Evolutionary conservation across 2,888 invertebrate genomes (phyloP).

Genomic region (Drosophila nigricruria): DNA sequence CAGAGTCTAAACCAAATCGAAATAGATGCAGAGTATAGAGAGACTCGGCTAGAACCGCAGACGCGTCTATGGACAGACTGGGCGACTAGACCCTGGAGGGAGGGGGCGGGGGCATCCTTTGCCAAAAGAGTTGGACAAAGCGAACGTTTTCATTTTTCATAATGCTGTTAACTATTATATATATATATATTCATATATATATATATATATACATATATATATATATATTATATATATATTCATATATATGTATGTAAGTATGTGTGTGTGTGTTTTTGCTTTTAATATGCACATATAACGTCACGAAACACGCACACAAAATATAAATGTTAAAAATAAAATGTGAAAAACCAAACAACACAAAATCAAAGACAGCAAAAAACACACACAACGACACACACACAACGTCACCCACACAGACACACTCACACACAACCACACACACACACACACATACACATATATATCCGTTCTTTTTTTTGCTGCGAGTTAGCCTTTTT

Average conservation of each 20-base stretch:
- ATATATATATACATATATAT: conserved; percentile 20
- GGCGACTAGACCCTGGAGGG: neutral
- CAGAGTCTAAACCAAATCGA: conserved; percentile 39
- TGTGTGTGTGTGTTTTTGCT: conserved; percentile 20
- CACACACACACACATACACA: conserved; percentile 13
- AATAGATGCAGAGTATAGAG: conserved; percentile 37
- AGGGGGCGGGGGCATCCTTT: neutral
- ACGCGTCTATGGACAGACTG: conserved; percentile 59
- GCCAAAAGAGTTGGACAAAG: conserved; percentile 26
- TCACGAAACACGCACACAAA: conserved; percentile 68
- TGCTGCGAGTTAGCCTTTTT: conserved; percentile 80
- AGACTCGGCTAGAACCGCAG: conserved; percentile 56
- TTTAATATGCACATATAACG: conserved; percentile 47
- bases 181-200: conserved; percentile 7
- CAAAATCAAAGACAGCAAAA: conserved; percentile 69
- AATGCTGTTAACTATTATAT: conserved; percentile 66
- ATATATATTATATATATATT: neutral
- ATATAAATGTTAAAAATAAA: conserved; percentile 82
- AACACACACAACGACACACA: conserved; percentile 37
- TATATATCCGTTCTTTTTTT: conserved; percentile 54
- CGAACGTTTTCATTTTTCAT: conserved; percentile 73
- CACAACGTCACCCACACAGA: conserved; percentile 31
- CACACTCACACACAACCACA: neutral
- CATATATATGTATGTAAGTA: conserved; percentile 16
- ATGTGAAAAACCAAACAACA: conserved; percentile 80